These are phyloP conservation scores for Arctocebus calabarensis DNA, from an alignment of 2,797 vertebrate species.

Conservation along the genomic window DNA sequence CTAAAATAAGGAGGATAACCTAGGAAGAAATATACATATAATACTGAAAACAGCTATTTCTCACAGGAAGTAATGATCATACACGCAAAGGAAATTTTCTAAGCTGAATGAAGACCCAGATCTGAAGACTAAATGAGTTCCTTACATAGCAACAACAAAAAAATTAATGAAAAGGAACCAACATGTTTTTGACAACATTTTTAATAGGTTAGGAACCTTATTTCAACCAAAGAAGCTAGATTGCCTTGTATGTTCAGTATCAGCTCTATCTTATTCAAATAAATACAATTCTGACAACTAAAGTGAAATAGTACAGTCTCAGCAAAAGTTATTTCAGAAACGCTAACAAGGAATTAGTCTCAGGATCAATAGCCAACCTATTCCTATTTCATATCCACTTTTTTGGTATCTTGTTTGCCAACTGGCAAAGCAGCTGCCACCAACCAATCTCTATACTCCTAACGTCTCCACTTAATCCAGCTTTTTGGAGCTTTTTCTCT, in stretches of 20 bases:
- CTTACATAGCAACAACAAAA: background rate
- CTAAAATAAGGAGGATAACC: background rate
- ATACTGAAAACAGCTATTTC: background rate
- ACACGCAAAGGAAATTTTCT: background rate
- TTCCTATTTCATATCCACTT: background rate
- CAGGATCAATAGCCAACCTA: background rate
- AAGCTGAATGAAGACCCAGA: background rate
- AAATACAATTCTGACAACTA: background rate
- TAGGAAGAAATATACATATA: background rate
- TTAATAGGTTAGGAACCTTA: background rate
- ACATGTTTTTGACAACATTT: conserved; percentile 46
- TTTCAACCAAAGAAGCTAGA: conserved; percentile 18
- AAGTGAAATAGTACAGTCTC: conserved; percentile 25
- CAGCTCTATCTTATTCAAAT: conserved; percentile 49
- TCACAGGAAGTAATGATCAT: background rate
- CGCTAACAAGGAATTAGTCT: background rate
- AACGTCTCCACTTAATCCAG: background rate
- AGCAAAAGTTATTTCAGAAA: conserved; percentile 32
- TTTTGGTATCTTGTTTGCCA: background rate
- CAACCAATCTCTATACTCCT: background rate
- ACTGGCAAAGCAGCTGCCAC: background rate
- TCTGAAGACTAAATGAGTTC: conserved; percentile 30
- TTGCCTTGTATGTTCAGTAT: background rate
- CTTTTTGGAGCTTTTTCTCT: background rate
- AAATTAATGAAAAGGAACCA: conserved; percentile 29